Evolutionary conservation across 1,140 invertebrate genomes (phyloP).

Genomic region (Manduca sexta): DNA sequence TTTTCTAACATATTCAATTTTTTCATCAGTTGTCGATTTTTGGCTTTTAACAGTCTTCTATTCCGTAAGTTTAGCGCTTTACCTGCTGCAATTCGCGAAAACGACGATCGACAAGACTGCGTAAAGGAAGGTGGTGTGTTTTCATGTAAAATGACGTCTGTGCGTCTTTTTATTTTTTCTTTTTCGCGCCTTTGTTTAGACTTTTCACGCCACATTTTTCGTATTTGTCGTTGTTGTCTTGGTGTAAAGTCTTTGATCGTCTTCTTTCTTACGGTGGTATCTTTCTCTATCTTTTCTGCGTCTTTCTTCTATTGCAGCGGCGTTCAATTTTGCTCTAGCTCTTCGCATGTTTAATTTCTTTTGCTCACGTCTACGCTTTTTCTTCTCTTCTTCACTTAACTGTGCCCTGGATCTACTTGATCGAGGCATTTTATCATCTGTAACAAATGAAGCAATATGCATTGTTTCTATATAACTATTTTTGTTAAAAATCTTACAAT

Average conservation of each 20-base stretch:
- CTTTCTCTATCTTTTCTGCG: slow-evolving; percentile 19
- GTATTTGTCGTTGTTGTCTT: slow-evolving; percentile 16
- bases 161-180: not conserved
- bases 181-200: slow-evolving; percentile 10
- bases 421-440: not conserved
- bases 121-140: not conserved
- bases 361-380: slow-evolving; percentile 9
- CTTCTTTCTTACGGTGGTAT: slow-evolving; percentile 15
- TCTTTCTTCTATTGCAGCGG: slow-evolving; percentile 16
- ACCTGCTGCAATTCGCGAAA: too few species aligned
- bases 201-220: slow-evolving; percentile 24
- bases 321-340: slow-evolving; percentile 12
- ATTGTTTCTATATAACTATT: too few species aligned
- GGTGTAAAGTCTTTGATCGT: slow-evolving; percentile 19
- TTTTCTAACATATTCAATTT: too few species aligned
- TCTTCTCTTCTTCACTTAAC: slow-evolving; percentile 16
- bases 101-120: too few species aligned
- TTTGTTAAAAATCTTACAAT: too few species aligned
- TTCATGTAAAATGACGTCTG: not conserved
- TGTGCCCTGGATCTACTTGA: not conserved
- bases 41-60: too few species aligned
- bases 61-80: too few species aligned
- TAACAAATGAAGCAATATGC: too few species aligned
- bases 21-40: too few species aligned
- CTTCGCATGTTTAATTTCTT: slow-evolving; percentile 13